Base-by-base conservation (phyloP, 2,888 invertebrate species). In the Drosophila nigritarsus region DNA sequence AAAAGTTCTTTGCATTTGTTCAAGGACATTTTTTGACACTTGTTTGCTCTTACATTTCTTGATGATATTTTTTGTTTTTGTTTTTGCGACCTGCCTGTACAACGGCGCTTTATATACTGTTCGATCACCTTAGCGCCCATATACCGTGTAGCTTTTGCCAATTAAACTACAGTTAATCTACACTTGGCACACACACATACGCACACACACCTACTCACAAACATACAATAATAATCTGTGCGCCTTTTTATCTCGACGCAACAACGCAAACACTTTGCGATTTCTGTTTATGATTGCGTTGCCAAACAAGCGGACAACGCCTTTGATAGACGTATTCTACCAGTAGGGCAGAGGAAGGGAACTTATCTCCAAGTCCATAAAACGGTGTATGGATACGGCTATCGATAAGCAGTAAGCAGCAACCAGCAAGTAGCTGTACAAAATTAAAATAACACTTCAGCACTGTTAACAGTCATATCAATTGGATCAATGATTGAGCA, bases 141-240 rank as follows among this genome's bases (percentile, higher is more conserved):
- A 71, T 49, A 75, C 54, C 78, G 74, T 63, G 67, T 74, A 83
- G 83, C 86, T 74, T 82, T 84, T 60, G 65, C 85, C 85, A 85
- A 85, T 85, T 90, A 80, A 82, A 74, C 69, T 51, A 61, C 60
- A 54, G 88, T 86, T 86, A 86, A 86, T 86, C 85, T 86, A 85
- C 77, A 89, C 80, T 55, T 66, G 65, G 27, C 54, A 58, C 53
- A 66, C 60, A 66, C 70, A 65, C 53, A 69, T 42, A 62, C 56
- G 63, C 49, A 38, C 60, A 27, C 49, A 30, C 38, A 70, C 36
- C 2, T 8, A 27, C 30, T 38, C n/a, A 38, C 27, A n/a, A 32
- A 34, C 34, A 62, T 24, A 64, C 38, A 54, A 48, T 45, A 51
- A 65, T 78, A 78, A 78, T 78, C 78, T 81, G 82, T 69, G 73